Evolutionary conservation across 2,113 vertebrate genomes (phyloP).

Genomic region (Percopsis transmontana): DNA sequence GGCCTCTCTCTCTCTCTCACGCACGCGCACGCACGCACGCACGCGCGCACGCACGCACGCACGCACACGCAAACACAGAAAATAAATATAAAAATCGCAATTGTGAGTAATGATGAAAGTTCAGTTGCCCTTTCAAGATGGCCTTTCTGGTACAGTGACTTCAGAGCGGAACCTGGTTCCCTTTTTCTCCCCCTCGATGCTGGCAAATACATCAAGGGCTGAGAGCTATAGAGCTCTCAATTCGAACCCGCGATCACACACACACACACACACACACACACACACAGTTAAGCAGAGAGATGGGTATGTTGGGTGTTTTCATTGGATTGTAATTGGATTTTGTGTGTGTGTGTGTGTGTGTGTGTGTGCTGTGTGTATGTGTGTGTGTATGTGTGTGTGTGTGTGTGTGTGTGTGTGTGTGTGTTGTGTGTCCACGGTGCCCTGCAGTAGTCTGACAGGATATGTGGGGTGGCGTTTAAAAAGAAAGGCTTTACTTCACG

Average conservation of each 20-base stretch:
- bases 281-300: background rate
- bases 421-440: too few relatives aligned
- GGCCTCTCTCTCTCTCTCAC: conserved; percentile 18
- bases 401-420: background rate
- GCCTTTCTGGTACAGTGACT: too few relatives aligned
- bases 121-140: too few relatives aligned
- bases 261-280: conserved; percentile 7
- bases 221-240: too few relatives aligned
- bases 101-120: too few relatives aligned
- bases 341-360: too few relatives aligned
- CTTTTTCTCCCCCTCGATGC: too few relatives aligned
- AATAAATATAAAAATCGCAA: conserved; percentile 15
- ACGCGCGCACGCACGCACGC: background rate
- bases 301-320: background rate
- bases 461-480: too few relatives aligned
- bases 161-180: too few relatives aligned
- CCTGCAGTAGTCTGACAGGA: too few relatives aligned
- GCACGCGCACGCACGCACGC: conserved; percentile 27
- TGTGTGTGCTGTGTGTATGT: background rate
- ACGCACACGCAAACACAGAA: background rate
- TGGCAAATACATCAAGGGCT: too few relatives aligned
- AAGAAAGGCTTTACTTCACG: too few relatives aligned
- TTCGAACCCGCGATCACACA: background rate
- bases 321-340: background rate
- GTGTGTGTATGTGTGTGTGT: background rate